Evolutionary conservation across 2,113 vertebrate genomes (phyloP), one percentile per base, ranked within the genome.

Genomic region (Myrmecophaga tridactyla): DNA sequence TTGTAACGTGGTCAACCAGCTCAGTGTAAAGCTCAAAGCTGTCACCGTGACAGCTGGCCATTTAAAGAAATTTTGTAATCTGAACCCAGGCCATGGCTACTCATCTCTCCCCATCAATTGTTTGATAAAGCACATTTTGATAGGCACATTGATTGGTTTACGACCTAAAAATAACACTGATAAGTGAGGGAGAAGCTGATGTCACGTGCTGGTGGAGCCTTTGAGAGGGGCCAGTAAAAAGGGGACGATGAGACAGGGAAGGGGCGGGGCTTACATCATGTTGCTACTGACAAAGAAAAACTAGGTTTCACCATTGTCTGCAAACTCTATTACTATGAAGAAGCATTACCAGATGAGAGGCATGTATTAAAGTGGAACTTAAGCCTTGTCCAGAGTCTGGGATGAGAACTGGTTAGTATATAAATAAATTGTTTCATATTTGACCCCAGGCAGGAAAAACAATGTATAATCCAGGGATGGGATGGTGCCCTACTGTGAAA

Each of bases 31-130:
- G 80, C 75, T 58, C 56, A 86, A 90, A 90, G 94, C 82, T 23
- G 85, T 92, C 76, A 89, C 27, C 39, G 31, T 21, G 92, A 97
- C 93, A 96, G 92, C 62, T 81, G 81, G 83, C 70, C 97, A 97
- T 92, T 92, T 93, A 69, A 97, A 97, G 96, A 97, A 97, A 97
- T 96, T 97, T 96, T 94, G 82, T 86, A 78, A 82, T 94, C 72
- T 89, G 93, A 97, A 95, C 62, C 46, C 80, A 92, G 82, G 83
- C 60, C 96, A 65, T 27, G 39, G 89, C 84, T 67, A 62, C 80
- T 92, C 97, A 94, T 88, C 87, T 92, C 89, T 92, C 82, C 96
- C 92, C 77, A 86, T 92, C 92, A 92, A 80, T 95, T 83, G 87
- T 94, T 60, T 78, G 85, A 20, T 46, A 34, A 51, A 21, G 43